phyloP scores from a whole-genome alignment of 2,888 invertebrate species.

The Parnassius orleans region DNA sequence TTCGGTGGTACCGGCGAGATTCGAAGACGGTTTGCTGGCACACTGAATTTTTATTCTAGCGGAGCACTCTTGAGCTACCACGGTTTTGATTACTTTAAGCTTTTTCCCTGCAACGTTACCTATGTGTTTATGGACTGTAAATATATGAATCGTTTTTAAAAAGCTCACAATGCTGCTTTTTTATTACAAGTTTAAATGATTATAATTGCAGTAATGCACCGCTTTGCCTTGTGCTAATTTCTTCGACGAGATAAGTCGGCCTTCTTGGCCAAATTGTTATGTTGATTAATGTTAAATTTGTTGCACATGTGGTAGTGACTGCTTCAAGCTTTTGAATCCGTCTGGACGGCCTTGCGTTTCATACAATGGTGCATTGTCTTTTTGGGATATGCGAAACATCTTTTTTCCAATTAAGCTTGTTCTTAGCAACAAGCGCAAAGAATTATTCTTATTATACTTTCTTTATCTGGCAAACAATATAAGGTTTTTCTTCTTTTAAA shows the following conservation, averaged over 20 bases:
- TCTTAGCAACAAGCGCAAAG: too few species aligned
- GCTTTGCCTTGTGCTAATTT: conserved; percentile 13
- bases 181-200: background rate
- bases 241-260: conserved; percentile 15
- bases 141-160: background rate
- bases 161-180: background rate
- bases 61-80: too few species aligned
- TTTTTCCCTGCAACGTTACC: too few species aligned
- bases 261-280: conserved; percentile 10
- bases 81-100: too few species aligned
- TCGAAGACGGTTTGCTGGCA: too few species aligned
- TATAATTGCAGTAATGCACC: conserved; percentile 3
- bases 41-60: too few species aligned
- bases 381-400: background rate
- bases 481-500: too few species aligned
- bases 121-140: too few species aligned
- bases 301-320: conserved; percentile 11
- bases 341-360: background rate
- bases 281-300: conserved; percentile 15
- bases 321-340: background rate
- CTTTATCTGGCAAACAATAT: too few species aligned
- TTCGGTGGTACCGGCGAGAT: too few species aligned
- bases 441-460: too few species aligned
- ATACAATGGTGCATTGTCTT: background rate
- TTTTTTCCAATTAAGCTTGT: too few species aligned